phyloP scores from a whole-genome alignment of 2,888 invertebrate species.

The Philonicus albiceps region DNA sequence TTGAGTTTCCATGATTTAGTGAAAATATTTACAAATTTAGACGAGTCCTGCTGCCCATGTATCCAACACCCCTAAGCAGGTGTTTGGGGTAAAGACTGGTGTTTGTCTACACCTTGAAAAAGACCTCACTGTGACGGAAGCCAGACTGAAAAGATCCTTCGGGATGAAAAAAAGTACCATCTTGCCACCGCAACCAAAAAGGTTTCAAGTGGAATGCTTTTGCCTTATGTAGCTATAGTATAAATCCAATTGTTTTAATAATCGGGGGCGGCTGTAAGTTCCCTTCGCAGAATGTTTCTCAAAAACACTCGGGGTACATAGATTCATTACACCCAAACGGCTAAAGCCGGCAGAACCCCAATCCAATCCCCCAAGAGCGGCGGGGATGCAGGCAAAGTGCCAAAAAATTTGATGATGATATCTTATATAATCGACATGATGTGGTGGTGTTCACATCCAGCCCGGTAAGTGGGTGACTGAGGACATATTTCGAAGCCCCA shows the following conservation, averaged over 20 bases:
- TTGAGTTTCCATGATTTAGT: no score
- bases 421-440: neutral
- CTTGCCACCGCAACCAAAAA: neutral
- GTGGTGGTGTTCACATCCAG: neutral
- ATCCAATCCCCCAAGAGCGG: neutral
- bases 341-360: neutral
- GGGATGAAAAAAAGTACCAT: neutral
- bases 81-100: neutral
- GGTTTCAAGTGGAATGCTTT: neutral
- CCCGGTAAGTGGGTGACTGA: neutral
- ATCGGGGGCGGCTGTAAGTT: neutral
- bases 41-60: no score
- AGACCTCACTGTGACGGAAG: neutral
- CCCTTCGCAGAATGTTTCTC: neutral
- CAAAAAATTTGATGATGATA: neutral
- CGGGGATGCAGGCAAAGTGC: neutral
- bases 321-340: neutral
- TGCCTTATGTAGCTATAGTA: neutral
- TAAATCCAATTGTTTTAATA: neutral
- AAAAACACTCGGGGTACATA: neutral
- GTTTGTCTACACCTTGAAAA: neutral
- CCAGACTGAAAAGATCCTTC: neutral
- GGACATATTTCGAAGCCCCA: neutral
- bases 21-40: no score
- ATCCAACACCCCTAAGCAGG: no score